phyloP scores from a whole-genome alignment of 2,113 vertebrate genomes.

The Cryptotis parvus region DNA sequence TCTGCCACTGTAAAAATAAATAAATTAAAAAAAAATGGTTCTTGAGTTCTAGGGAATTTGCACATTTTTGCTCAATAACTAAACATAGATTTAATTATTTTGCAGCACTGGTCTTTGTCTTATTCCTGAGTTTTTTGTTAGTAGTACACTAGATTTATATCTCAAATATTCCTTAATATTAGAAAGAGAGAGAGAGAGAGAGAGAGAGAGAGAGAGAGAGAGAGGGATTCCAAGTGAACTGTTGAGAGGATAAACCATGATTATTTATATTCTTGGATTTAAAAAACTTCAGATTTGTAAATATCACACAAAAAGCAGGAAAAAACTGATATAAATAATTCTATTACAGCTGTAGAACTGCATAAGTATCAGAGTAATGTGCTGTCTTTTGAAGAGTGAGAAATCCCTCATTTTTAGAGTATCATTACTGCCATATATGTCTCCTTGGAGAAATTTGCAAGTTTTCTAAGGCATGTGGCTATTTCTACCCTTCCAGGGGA shows the following conservation, averaged over 20 bases:
- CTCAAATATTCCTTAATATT: background rate
- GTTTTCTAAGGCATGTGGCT: background rate
- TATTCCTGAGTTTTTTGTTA: background rate
- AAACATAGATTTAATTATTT: background rate
- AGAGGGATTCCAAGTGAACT: background rate
- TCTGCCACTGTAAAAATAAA: background rate
- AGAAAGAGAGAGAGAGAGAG: too few species aligned
- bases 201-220: too few species aligned
- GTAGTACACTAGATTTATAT: background rate
- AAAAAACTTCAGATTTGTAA: background rate
- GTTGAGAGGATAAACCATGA: accelerated
- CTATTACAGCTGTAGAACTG: background rate
- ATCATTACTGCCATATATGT: background rate
- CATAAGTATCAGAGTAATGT: background rate
- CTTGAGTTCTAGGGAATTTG: background rate
- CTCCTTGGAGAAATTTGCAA: background rate
- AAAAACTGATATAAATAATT: background rate
- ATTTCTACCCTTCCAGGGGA: background rate
- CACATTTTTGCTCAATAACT: background rate
- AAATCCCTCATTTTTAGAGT: background rate
- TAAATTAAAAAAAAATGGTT: background rate
- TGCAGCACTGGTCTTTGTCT: background rate
- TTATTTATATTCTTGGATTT: background rate
- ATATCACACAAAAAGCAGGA: background rate
- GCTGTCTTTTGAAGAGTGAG: background rate